These are phyloP conservation scores for Phengaris alcon DNA, from an alignment of 2,888 invertebrate species.

Conservation along the genomic window DNA sequence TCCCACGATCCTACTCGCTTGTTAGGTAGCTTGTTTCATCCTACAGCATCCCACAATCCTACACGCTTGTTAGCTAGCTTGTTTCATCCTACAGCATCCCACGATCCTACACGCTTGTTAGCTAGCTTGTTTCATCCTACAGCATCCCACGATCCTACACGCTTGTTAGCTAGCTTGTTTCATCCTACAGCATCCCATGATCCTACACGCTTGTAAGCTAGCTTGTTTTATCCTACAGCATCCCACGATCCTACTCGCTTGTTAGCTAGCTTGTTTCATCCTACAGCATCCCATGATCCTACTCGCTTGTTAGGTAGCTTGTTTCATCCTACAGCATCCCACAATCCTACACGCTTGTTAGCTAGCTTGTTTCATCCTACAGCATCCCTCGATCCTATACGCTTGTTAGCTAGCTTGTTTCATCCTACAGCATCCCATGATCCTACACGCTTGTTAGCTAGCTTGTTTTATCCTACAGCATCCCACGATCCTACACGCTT, in stretches of 20 bases:
- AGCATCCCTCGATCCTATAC: neutral
- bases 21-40: neutral
- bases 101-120: neutral
- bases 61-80: neutral
- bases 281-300: neutral
- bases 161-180: neutral
- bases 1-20: neutral
- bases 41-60: neutral
- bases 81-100: neutral
- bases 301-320: neutral
- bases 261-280: conserved; percentile 5
- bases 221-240: neutral
- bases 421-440: neutral
- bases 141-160: neutral
- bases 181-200: neutral
- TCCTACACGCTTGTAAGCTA: neutral
- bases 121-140: neutral
- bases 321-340: neutral
- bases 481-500: neutral
- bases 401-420: neutral
- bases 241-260: neutral
- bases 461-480: conserved; percentile 1
- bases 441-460: neutral
- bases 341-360: neutral
- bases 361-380: conserved; percentile 3